Conservation (phyloP, 2,888 invertebrate species). For the Acleris literana region DNA sequence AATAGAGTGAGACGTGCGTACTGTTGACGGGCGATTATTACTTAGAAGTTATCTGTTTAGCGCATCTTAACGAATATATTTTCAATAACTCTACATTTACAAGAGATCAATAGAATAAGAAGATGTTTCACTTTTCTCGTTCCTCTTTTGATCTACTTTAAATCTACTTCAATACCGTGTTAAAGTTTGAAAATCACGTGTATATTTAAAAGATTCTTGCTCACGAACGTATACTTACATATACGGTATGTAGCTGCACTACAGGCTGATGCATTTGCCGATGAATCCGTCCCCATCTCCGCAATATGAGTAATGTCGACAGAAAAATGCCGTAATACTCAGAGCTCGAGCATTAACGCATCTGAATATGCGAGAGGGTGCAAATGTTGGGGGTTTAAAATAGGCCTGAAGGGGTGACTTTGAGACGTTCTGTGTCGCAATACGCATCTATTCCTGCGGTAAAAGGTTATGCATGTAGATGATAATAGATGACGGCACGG, state of each 20-base stretch:
- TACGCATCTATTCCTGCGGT: constrained; percentile 52
- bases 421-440: constrained; percentile 45
- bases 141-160: too few relatives aligned
- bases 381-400: constrained; percentile 63
- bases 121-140: too few relatives aligned
- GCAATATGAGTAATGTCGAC: constrained; percentile 61
- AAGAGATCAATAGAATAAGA: too few relatives aligned
- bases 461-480: constrained; percentile 41
- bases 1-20: too few relatives aligned
- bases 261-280: constrained; percentile 31
- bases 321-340: constrained; percentile 70
- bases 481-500: constrained; percentile 18
- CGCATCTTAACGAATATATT: too few relatives aligned
- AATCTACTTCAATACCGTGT: neutral
- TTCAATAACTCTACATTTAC: too few relatives aligned
- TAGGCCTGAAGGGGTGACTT: constrained; percentile 60
- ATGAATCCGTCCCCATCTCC: constrained; percentile 42
- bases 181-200: neutral
- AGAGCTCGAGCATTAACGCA: constrained; percentile 66
- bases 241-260: neutral
- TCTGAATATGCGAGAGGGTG: constrained; percentile 73
- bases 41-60: too few relatives aligned
- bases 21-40: too few relatives aligned
- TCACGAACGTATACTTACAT: too few relatives aligned
- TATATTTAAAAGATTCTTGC: too few relatives aligned